Base-by-base conservation (phyloP, 2,888 invertebrate species). In the Epirrita christyi region DNA sequence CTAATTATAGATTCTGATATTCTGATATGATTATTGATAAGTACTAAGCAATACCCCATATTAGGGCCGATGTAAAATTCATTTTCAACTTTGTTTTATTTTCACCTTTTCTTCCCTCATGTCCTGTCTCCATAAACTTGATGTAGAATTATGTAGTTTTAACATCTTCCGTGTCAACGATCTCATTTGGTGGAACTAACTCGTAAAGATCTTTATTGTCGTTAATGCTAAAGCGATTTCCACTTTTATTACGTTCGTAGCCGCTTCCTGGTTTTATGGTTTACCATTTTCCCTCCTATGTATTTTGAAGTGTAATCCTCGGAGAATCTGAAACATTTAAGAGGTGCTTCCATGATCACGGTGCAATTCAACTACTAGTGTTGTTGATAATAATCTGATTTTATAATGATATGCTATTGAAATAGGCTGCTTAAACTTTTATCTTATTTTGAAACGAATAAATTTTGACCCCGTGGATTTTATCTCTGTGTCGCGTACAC, bases 141-240 rank as follows among this genome's bases (percentile, higher is more conserved):
- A 59, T 59, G 58, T 64, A 59, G 37, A 50, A 55, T 62, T 46
- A 59, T 64, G 48, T 65, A 59, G 47, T 44, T 64, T 66, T 61
- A 63, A 64, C 55, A 67, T 65, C 63, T 63, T 66, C 61, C 62
- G 65, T 67, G 75, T 73, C 76, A 70, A 70, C 70, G 78, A 71
- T 75, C 81, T 71, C 76, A 71, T 79, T 76, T 61, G 36, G 60
- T 67, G 52, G 63, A 58, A 64, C 51, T 64, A 60, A 64, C 66
- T 81, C 83, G 77, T 88, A 85, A 86, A 86, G 70, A 68, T 73
- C 73, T 83, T 84, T 81, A 84, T 72, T 79, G 76, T 81, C 79
- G 75, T 81, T 79, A 78, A 79, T 75, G 66, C 74, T 70, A 64
- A 73, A 71, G 73, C 79, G 73, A 81, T 78, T 80, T 75, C 75